A percentile compares a stretch with the other conserved stretches of the same genome.
phyloP scores from a whole-genome alignment of 1,140 invertebrate species.

The Bombus fervidus region DNA sequence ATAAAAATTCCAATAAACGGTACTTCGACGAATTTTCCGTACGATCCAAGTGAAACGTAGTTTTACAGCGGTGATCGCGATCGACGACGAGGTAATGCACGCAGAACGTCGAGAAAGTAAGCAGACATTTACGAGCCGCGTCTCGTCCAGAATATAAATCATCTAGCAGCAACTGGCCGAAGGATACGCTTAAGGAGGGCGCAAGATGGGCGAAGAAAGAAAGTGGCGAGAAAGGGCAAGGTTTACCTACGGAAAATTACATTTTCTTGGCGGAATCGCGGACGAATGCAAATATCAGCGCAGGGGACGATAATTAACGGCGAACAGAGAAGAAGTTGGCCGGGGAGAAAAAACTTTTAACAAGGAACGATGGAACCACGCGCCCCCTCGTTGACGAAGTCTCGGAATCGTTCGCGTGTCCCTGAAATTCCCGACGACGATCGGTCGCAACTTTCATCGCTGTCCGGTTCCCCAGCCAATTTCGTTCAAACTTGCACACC shows the following conservation, averaged over 20 bases:
- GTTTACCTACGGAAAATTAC: conserved; percentile 42
- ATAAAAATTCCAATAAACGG: background rate
- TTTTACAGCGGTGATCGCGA: background rate
- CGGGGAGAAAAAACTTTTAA: conserved; percentile 25
- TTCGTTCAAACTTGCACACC: conserved; percentile 13
- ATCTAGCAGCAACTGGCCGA: too few species aligned
- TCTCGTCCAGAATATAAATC: conserved; percentile 7
- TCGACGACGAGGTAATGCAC: background rate
- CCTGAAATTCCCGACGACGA: conserved; percentile 8
- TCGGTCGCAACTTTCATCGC: conserved; percentile 35
- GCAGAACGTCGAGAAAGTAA: too few species aligned
- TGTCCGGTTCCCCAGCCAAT: conserved; percentile 9
- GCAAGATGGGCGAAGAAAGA: background rate
- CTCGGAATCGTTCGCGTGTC: background rate
- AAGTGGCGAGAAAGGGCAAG: background rate
- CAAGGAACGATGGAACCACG: conserved; percentile 11
- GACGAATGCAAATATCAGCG: conserved; percentile 34
- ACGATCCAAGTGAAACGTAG: too few species aligned
- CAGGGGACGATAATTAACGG: conserved; percentile 42
- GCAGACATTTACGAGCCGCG: background rate
- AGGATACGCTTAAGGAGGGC: background rate
- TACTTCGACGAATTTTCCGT: background rate
- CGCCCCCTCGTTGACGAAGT: background rate
- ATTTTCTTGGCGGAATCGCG: conserved; percentile 25
- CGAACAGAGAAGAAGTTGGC: background rate